A percentile compares a stretch with the other conserved stretches of the same genome.
phyloP scores from a whole-genome alignment of 2,888 invertebrate species.

The Chrysotoxum bicinctum region DNA sequence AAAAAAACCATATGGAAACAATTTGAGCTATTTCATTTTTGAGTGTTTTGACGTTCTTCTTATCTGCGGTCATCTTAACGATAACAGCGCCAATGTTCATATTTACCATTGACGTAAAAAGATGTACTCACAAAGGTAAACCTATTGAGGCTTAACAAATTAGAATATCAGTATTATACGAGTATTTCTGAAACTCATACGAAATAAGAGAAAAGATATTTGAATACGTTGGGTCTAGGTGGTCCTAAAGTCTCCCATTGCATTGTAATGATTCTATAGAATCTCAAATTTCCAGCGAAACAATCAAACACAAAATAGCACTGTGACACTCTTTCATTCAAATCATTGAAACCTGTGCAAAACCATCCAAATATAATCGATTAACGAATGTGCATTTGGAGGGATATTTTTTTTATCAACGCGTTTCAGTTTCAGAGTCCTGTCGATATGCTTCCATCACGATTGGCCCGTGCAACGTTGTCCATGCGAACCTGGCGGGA shows the following conservation, averaged over 20 bases:
- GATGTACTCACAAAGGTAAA: no score
- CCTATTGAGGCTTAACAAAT: no score
- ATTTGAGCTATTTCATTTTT: no score
- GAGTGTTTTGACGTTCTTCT: no score
- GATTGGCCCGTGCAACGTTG: not conserved
- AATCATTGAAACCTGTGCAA: not conserved
- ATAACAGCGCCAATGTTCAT: no score
- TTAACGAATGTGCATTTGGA: slow-evolving; percentile 2
- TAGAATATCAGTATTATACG: no score
- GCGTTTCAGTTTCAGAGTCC: not conserved
- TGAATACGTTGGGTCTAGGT: no score
- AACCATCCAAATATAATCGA: not conserved
- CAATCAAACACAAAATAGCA: not conserved
- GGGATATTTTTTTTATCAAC: not conserved
- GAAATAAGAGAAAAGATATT: no score
- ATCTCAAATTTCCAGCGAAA: not conserved
- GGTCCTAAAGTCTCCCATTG: not conserved
- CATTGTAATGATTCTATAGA: not conserved
- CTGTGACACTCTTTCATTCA: not conserved
- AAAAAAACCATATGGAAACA: no score
- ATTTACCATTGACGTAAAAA: no score
- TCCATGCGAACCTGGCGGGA: not conserved
- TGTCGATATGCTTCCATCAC: not conserved
- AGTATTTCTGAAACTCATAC: no score
- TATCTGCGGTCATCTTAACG: no score